Conservation (phyloP, 2,888 invertebrate genomes). For the Phrixothrix hirtus region DNA sequence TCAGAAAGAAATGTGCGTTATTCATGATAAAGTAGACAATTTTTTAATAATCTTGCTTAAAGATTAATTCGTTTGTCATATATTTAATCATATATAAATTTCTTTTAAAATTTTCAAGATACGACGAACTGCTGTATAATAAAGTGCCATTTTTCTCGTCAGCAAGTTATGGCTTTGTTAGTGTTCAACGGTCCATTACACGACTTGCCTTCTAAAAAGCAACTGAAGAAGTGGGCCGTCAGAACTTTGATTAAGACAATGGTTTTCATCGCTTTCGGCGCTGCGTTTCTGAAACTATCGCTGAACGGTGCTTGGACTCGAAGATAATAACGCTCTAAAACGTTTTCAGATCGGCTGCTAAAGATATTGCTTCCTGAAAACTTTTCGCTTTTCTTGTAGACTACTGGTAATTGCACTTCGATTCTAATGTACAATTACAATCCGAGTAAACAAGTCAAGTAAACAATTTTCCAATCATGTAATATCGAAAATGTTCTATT, state of each 20-base stretch:
- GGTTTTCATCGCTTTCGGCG: constrained; percentile 39
- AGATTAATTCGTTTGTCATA: background rate
- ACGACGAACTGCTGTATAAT: constrained; percentile 36
- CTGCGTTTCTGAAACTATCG: constrained; percentile 10
- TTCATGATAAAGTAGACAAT: too few species aligned
- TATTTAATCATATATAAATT: constrained; percentile 10
- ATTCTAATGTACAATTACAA: constrained; percentile 6
- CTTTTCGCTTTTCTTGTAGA: constrained; percentile 5
- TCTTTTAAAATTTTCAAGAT: constrained; percentile 21
- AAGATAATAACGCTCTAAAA: constrained; percentile 24
- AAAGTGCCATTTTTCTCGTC: constrained; percentile 40
- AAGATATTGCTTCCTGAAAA: constrained; percentile 21
- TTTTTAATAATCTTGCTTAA: too few species aligned
- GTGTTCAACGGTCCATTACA: constrained; percentile 42
- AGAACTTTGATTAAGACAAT: constrained; percentile 45
- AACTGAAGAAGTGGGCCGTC: constrained; percentile 37
- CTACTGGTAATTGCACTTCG: background rate
- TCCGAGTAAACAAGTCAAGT: constrained; percentile 2
- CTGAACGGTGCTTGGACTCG: constrained; percentile 14
- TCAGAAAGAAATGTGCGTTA: too few species aligned
- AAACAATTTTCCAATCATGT: constrained; percentile 4
- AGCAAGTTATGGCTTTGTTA: constrained; percentile 40
- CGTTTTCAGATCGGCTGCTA: constrained; percentile 13
- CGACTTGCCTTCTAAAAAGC: constrained; percentile 39
- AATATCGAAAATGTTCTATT: constrained; percentile 4